phyloP scores from a whole-genome alignment of 2,888 invertebrate species.

The Atherix ibis region DNA sequence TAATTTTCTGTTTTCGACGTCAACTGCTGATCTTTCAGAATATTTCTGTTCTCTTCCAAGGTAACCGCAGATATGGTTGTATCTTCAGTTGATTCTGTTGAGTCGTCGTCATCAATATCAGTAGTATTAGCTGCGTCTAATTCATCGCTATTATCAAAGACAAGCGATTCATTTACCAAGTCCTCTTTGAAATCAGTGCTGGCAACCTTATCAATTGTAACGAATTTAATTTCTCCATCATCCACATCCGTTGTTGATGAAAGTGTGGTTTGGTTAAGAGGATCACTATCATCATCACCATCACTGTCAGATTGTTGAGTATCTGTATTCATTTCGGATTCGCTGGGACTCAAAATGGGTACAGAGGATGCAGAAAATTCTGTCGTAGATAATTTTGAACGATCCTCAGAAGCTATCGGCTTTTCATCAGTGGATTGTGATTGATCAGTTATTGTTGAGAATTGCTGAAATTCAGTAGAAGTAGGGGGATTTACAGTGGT shows the following conservation, averaged over 20 bases:
- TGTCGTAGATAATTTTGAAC: too few relatives aligned
- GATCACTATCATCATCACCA: neutral
- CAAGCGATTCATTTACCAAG: conserved; percentile 10
- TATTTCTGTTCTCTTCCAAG: conserved; percentile 1
- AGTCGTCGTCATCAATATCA: neutral
- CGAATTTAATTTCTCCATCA: conserved; percentile 6
- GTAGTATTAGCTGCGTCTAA: neutral
- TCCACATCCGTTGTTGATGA: conserved; percentile 2
- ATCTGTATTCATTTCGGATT: conserved; percentile 1
- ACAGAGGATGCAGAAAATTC: too few relatives aligned
- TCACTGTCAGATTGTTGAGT: neutral
- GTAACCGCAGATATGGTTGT: conserved; percentile 1
- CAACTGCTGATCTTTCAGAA: too few relatives aligned
- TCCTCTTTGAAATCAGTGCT: conserved; percentile 9
- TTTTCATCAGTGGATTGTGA: too few relatives aligned
- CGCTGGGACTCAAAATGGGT: conserved; percentile 4
- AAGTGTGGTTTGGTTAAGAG: neutral
- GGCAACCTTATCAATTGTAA: conserved; percentile 6
- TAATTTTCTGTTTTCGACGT: neutral
- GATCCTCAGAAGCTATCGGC: too few relatives aligned
- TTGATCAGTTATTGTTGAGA: too few relatives aligned
- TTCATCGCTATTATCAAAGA: conserved; percentile 9
- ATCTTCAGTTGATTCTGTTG: conserved; percentile 6
- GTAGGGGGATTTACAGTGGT: too few relatives aligned
- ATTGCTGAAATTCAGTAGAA: too few relatives aligned